A percentile compares a stretch with the other conserved stretches of the same genome.
Conservation (phyloP, 2,888 invertebrate genomes). For the Agriopis marginaria region DNA sequence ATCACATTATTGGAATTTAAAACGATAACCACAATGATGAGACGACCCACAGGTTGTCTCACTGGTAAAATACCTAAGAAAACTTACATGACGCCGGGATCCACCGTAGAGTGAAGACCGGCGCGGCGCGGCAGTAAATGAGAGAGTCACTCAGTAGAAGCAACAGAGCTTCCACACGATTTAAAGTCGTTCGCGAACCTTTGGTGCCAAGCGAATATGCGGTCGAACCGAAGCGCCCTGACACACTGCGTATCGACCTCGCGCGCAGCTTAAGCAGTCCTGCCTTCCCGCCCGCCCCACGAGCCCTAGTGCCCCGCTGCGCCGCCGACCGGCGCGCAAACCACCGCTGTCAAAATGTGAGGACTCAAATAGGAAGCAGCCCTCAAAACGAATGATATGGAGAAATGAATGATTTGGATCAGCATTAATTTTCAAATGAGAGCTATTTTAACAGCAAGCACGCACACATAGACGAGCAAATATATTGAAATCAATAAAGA, state of each 20-base stretch:
- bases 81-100: slow-evolving; percentile 29
- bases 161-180: slow-evolving; percentile 39
- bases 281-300: slow-evolving; percentile 60
- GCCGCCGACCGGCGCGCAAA: slow-evolving; percentile 59
- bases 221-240: slow-evolving; percentile 56
- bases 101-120: slow-evolving; percentile 9
- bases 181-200: slow-evolving; percentile 50
- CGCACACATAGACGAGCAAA: too few species aligned
- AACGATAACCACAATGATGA: slow-evolving; percentile 12
- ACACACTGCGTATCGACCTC: slow-evolving; percentile 82
- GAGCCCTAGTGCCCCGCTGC: slow-evolving; percentile 67
- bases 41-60: slow-evolving; percentile 29
- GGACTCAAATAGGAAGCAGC: slow-evolving; percentile 10
- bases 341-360: slow-evolving; percentile 58
- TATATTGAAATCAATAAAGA: background rate
- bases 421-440: background rate
- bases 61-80: background rate
- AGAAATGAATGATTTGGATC: too few species aligned
- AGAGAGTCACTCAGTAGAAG: background rate
- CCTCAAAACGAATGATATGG: background rate
- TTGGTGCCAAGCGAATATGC: slow-evolving; percentile 56
- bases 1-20: slow-evolving; percentile 17
- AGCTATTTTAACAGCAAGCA: background rate
- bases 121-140: slow-evolving; percentile 15
- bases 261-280: slow-evolving; percentile 56